Evolutionary conservation across 2,888 invertebrate species (phyloP), one percentile per base, ranked within the genome.

Genomic region (Alviniconcha strummeri): DNA sequence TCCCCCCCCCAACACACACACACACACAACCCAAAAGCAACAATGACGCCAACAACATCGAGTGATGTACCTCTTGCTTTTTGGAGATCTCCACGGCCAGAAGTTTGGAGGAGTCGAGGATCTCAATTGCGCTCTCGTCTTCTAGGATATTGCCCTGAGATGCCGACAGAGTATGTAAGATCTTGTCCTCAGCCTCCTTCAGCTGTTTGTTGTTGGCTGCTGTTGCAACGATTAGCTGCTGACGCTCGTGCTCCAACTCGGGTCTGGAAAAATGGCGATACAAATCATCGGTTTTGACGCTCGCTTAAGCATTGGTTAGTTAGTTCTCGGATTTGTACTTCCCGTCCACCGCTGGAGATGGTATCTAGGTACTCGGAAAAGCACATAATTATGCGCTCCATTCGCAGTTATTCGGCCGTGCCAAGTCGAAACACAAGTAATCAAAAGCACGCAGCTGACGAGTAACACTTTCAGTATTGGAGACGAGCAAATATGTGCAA

Each of bases 121-220:
- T 96, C 93, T 97, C 95, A 88, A 98, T 97, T 4, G 98, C 98
- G 7, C 95, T 95, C 94, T 98, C 98, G 93, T 98, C 97, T 94
- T 98, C 98, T 85, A 98, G 95, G 91, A 98, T 97, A 92, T 97
- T 97, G 3, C 97, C 97, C 92, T 97, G 96, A 0, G 94, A 94
- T 90, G 96, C 96, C 77, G 97, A 96, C 83, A 98, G 94, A 0
- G 97, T 98, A 90, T 96, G 95, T 79, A 98, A 94, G 89, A 98
- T 98, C 94, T 96, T 96, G 92, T 98, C 97, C 94, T 98, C 98
- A 52, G 97, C 96, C 92, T 97, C 96, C 91, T 97, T 96, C 69
- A 98, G 93, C 3, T 96, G 96, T 83, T 96, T 95, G 92, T 96
- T 96, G 93, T 98, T 98, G 79, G 96, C 95, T 11, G 97, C 97